A percentile compares a stretch with the other conserved stretches of the same genome.
phyloP scores from a whole-genome alignment of 2,888 invertebrate genomes.

The Lycophotia porphyrea region DNA sequence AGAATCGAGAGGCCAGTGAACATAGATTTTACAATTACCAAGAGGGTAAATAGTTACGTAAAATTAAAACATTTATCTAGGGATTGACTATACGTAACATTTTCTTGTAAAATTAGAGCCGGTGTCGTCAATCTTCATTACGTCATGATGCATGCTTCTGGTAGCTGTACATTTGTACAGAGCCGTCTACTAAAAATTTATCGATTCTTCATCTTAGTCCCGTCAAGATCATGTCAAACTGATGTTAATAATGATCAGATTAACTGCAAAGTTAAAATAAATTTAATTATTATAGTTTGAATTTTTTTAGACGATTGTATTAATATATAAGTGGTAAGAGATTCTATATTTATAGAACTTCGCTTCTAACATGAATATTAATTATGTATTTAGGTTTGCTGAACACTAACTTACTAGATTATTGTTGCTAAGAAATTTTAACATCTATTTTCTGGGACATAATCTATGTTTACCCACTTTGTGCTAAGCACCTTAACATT shows the following conservation, averaged over 20 bases:
- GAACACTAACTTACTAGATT: slow-evolving; percentile 14
- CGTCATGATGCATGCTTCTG: slow-evolving; percentile 13
- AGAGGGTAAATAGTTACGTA: slow-evolving; percentile 35
- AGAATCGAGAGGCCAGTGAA: slow-evolving; percentile 44
- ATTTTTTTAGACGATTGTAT: neutral
- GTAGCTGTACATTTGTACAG: neutral
- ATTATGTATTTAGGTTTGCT: slow-evolving; percentile 30
- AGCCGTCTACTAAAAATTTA: slow-evolving; percentile 1
- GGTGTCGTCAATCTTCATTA: slow-evolving; percentile 54
- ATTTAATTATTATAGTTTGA: neutral
- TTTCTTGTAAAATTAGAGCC: slow-evolving; percentile 24
- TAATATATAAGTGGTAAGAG: neutral
- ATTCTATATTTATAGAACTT: neutral
- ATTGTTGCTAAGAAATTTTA: slow-evolving; percentile 29
- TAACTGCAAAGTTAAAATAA: neutral
- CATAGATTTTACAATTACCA: slow-evolving; percentile 47
- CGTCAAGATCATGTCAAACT: neutral
- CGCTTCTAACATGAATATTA: neutral
- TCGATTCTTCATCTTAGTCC: neutral
- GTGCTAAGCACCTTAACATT: slow-evolving; percentile 46
- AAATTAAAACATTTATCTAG: slow-evolving; percentile 43
- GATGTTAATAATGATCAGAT: neutral
- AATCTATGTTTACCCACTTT: slow-evolving; percentile 26
- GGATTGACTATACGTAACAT: slow-evolving; percentile 37
- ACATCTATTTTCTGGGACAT: slow-evolving; percentile 34